These are phyloP conservation scores for Spodoptera litura DNA, from an alignment of 1,140 invertebrate genomes.

Conservation along the genomic window DNA sequence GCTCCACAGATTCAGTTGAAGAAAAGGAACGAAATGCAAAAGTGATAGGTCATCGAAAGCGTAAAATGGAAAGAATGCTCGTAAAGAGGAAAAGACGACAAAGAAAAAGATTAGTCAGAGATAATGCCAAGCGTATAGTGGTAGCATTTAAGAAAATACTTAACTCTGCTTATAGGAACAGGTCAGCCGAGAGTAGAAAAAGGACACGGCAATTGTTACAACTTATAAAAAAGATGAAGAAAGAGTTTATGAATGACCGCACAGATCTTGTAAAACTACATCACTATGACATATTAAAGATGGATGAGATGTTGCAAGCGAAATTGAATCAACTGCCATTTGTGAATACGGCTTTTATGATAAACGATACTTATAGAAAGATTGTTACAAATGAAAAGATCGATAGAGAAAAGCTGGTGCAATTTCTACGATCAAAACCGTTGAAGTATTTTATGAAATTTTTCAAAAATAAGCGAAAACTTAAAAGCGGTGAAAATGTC, in stretches of 20 bases:
- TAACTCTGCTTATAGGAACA: conserved; percentile 66
- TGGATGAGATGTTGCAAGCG: conserved; percentile 63
- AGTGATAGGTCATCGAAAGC: not conserved
- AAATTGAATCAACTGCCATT: conserved; percentile 64
- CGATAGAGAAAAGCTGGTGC: conserved; percentile 57
- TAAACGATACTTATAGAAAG: conserved; percentile 71
- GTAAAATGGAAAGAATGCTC: conserved; percentile 50
- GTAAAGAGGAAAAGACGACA: conserved; percentile 57
- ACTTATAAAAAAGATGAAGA: conserved; percentile 72
- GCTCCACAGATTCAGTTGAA: conserved; percentile 67
- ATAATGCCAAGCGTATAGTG: conserved; percentile 67
- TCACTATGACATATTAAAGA: conserved; percentile 64
- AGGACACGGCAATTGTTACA: conserved; percentile 74
- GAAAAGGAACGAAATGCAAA: conserved; percentile 48
- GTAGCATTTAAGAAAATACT: conserved; percentile 72
- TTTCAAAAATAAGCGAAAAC: conserved; percentile 36
- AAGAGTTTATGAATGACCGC: conserved; percentile 69
- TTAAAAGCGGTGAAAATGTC: not conserved
- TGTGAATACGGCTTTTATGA: conserved; percentile 65
- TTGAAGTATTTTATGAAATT: conserved; percentile 52
- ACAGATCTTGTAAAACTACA: conserved; percentile 69
- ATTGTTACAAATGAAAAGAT: conserved; percentile 71
- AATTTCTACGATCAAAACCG: conserved; percentile 66
- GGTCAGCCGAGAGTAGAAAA: conserved; percentile 59
- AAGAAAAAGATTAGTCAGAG: conserved; percentile 70